Base-by-base conservation (phyloP, 2,888 invertebrate species). In the Hymenopus coronatus region DNA sequence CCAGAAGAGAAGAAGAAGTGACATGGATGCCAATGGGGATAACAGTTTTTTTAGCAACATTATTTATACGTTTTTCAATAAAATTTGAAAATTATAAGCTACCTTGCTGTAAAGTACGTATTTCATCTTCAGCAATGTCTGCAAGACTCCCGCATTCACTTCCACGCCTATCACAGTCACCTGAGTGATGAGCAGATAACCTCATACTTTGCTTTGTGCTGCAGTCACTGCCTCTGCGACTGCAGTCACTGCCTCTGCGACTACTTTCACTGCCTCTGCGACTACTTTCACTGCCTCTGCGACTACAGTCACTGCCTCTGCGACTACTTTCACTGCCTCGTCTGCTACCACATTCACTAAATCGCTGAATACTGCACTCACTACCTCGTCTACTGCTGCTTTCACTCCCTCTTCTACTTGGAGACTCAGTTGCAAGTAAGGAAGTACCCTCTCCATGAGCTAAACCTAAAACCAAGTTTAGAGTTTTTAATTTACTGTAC, bases 101-200 rank as follows among this genome's bases (percentile, higher is more conserved):
- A 82, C 87, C 87, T 82, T 87, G 86, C 28, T 33, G 82, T n/a
- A 87, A 7, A 9, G 33, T n/a, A 25, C 82, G 46, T 30, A 87
- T 87, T 54, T 87, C 88, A 33, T 89, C 89, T 87, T 90, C 90
- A 12, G 90, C 91, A 85, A 89, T 91, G 90, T 28, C 90, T 87
- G 83, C 89, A 83, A 85, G 84, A 40, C 82, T 90, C 84, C 85
- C 83, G 89, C 30, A 84, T 88, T 28, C 54, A 88, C 88, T 88
- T 81, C 85, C 89, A 40, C 54, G 54, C 6, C 54, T 7, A 70
- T 70, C 54, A 70, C 54, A 70, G 54, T 70, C 54, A 70, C 54
- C 6, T 70, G 25, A 20, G 54, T 70, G 54, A 70, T 20, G 54
- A 70, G 54, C 20, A 70, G 54, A 70, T 70, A 70, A 70, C 20